These are phyloP conservation scores for Gryllus bimaculatus DNA, from an alignment of 1,140 invertebrate species.

Conservation along the genomic window DNA sequence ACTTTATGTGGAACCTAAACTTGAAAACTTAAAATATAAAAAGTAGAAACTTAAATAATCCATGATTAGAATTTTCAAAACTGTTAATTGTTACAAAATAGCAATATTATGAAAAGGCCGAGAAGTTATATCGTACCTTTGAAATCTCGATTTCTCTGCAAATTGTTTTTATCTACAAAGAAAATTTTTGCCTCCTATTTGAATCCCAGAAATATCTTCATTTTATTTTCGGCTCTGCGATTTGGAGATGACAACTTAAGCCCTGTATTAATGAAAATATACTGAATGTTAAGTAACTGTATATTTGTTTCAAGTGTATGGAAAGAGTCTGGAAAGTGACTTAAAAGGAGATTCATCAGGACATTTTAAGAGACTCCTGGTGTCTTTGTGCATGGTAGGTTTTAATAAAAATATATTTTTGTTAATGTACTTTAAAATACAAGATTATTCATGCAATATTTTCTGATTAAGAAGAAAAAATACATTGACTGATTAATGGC, in stretches of 20 bases:
- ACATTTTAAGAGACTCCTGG: constrained; percentile 82
- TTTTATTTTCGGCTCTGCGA: neutral
- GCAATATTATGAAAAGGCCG: too few species aligned
- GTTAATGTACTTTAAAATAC: neutral
- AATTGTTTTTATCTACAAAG: too few species aligned
- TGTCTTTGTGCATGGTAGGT: constrained; percentile 53
- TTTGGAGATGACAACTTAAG: neutral
- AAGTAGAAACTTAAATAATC: too few species aligned
- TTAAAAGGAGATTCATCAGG: constrained; percentile 88
- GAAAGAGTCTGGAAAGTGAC: constrained; percentile 74
- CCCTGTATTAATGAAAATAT: too few species aligned
- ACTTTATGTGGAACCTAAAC: too few species aligned
- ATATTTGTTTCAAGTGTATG: constrained; percentile 53
- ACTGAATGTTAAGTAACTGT: neutral
- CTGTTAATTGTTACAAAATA: too few species aligned
- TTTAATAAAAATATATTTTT: neutral
- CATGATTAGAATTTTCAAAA: too few species aligned
- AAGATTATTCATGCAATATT: neutral
- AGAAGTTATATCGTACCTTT: too few species aligned
- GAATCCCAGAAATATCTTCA: neutral
- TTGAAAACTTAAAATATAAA: too few species aligned
- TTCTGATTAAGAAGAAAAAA: neutral
- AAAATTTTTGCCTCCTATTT: too few species aligned
- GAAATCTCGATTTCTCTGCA: too few species aligned
- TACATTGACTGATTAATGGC: neutral